Conservation (phyloP, 2,797 vertebrate species). For the Carapus acus region DNA sequence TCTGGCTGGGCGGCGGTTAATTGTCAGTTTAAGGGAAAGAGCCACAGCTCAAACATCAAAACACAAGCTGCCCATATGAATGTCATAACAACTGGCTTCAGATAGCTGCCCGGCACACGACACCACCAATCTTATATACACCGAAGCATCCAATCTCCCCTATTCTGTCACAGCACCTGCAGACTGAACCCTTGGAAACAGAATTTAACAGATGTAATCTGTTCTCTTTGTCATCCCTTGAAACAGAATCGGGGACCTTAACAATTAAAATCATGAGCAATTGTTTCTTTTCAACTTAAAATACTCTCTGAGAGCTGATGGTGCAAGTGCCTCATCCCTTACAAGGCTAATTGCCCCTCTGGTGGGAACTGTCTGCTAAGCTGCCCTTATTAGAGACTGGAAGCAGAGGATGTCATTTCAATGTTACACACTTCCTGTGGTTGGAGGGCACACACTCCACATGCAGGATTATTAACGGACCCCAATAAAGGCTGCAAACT, state of each 20-base stretch:
- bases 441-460: slow-evolving; percentile 27
- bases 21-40: slow-evolving; percentile 14
- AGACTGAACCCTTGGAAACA: neutral
- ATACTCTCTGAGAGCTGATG: slow-evolving; percentile 21
- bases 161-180: neutral
- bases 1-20: slow-evolving; percentile 25
- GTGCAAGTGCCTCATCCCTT: slow-evolving; percentile 33
- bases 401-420: slow-evolving; percentile 29
- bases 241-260: slow-evolving; percentile 12
- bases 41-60: slow-evolving; percentile 19
- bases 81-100: slow-evolving; percentile 2
- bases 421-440: slow-evolving; percentile 38
- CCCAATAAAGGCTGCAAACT: slow-evolving; percentile 23
- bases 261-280: slow-evolving; percentile 20
- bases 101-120: slow-evolving; percentile 11
- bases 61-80: slow-evolving; percentile 14
- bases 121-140: neutral
- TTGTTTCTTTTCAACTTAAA: slow-evolving; percentile 17
- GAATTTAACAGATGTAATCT: neutral
- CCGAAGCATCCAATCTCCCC: slow-evolving; percentile 8
- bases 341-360: slow-evolving; percentile 44
- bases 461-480: slow-evolving; percentile 27
- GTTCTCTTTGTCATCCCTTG: slow-evolving; percentile 8
- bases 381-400: slow-evolving; percentile 42
- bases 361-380: slow-evolving; percentile 43